Evolutionary conservation across 2,113 vertebrate species (phyloP).

Genomic region (Oreocharis arfaki): DNA sequence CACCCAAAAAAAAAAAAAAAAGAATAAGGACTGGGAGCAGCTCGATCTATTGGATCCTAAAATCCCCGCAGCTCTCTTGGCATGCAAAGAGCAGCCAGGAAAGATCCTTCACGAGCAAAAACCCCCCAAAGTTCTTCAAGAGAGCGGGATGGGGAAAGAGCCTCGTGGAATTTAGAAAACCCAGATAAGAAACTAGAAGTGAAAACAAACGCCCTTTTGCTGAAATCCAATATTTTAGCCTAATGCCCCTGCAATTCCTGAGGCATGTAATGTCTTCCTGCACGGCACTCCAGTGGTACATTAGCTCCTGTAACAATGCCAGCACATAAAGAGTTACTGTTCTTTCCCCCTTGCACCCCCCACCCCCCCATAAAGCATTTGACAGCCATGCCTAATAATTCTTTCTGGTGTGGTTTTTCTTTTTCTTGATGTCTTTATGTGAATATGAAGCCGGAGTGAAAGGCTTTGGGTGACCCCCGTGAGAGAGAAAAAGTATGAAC

Average conservation of each 20-base stretch:
- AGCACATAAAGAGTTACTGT: slow-evolving; percentile 68
- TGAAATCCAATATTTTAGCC: neutral
- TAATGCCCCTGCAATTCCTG: neutral
- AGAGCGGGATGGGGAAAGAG: neutral
- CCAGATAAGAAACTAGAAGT: neutral
- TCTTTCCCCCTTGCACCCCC: neutral
- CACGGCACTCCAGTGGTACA: neutral
- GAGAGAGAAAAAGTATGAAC: slow-evolving; percentile 85
- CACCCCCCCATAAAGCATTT: slow-evolving; percentile 77
- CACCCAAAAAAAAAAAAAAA: no score
- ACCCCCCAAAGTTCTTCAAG: neutral
- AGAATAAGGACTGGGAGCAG: neutral
- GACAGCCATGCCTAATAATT: slow-evolving; percentile 99
- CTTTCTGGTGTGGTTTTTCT: slow-evolving; percentile 87
- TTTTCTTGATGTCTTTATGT: slow-evolving; percentile 98
- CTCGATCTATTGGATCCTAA: neutral
- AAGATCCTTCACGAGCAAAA: neutral
- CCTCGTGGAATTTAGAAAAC: neutral
- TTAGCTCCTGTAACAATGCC: slow-evolving; percentile 55
- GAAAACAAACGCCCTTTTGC: neutral
- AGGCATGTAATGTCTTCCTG: neutral
- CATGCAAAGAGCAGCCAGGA: neutral
- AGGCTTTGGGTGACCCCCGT: slow-evolving; percentile 88
- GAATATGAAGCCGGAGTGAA: slow-evolving; percentile 89
- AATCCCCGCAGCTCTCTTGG: neutral